Evolutionary conservation across 2,113 vertebrate species (phyloP).

Genomic region (Sinocyclocheilus anophthalmus): DNA sequence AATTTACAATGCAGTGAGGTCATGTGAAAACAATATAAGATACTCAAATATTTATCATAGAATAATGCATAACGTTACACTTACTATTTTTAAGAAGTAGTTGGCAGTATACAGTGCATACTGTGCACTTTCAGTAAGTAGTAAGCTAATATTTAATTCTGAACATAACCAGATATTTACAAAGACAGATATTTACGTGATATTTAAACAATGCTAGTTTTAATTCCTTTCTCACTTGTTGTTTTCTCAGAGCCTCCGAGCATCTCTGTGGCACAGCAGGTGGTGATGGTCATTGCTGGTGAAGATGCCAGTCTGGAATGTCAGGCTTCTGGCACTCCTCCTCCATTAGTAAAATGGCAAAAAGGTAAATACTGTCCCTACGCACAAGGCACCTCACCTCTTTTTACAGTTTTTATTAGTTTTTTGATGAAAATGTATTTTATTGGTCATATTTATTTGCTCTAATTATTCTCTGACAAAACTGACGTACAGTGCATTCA

Average conservation of each 20-base stretch:
- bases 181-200: not conserved
- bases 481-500: too few species aligned
- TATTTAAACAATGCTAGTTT: not conserved
- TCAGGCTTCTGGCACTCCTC: conserved; percentile 73
- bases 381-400: not conserved
- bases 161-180: not conserved
- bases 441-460: not conserved
- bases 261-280: conserved; percentile 67
- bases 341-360: conserved; percentile 83
- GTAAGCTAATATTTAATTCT: not conserved
- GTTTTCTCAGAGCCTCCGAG: conserved; percentile 76
- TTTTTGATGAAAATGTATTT: not conserved
- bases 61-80: not conserved
- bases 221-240: not conserved
- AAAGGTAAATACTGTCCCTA: conserved; percentile 78
- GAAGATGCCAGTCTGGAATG: conserved; percentile 83
- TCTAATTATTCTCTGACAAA: not conserved
- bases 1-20: not conserved
- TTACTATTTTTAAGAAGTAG: not conserved
- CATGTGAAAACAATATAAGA: not conserved
- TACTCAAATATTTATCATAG: not conserved
- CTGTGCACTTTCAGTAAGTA: not conserved
- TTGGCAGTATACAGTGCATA: not conserved
- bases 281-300: conserved; percentile 74
- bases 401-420: not conserved